These are phyloP conservation scores for Formica aserva DNA, from an alignment of 2,888 invertebrate genomes.

Conservation along the genomic window DNA sequence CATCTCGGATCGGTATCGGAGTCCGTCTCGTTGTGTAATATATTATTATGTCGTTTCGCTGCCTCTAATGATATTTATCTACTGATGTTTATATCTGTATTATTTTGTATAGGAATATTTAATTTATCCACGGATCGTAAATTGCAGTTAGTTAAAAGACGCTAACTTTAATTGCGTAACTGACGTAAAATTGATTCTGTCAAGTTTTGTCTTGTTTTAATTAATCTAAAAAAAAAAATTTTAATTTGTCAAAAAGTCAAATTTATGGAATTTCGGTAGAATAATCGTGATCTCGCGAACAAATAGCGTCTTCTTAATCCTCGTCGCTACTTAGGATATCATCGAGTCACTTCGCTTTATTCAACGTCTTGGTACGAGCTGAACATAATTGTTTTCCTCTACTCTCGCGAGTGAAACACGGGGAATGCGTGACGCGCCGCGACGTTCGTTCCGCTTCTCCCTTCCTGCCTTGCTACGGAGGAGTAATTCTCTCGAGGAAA, in stretches of 20 bases:
- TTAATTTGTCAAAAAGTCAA: background rate
- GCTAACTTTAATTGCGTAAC: background rate
- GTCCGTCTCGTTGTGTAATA: background rate
- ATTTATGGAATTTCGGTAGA: background rate
- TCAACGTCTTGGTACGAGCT: background rate
- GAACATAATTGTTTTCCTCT: constrained; percentile 46
- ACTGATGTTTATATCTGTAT: background rate
- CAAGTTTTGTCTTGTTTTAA: background rate
- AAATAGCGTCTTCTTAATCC: background rate
- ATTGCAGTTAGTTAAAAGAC: background rate
- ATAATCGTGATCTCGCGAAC: background rate
- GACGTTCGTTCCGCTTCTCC: constrained; percentile 26
- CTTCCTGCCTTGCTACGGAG: background rate
- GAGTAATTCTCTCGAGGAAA: constrained; percentile 64
- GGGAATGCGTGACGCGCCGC: constrained; percentile 40
- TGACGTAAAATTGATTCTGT: background rate
- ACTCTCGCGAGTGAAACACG: constrained; percentile 27
- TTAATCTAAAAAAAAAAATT: background rate
- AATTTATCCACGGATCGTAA: background rate
- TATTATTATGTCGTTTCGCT: background rate
- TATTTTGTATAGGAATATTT: background rate
- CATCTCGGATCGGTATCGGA: constrained; percentile 1
- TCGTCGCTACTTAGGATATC: background rate
- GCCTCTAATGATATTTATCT: background rate
- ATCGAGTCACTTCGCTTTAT: background rate